Evolutionary conservation across 2,888 invertebrate genomes (phyloP), one percentile per base, ranked within the genome.

Genomic region (Campoplex capitator): DNA sequence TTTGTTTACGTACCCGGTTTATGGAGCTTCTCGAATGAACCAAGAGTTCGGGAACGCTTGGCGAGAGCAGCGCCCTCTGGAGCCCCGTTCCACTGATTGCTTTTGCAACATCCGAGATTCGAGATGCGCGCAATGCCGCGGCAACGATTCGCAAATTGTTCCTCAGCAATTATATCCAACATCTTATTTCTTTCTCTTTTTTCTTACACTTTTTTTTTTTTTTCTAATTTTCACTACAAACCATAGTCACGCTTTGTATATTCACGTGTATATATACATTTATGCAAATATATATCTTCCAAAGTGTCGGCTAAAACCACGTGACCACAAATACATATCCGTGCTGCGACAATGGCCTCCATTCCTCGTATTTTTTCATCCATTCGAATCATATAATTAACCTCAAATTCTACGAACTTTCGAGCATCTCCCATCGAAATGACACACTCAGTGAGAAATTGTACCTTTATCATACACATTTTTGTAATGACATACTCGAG

Each of bases 41-140:
- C 38, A 42, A 48, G 65, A 70, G 35, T 28, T 65, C 48, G 51
- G 51, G 51, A 68, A 67, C 62, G 79, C 75, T 45, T 48, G n/a
- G 56, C 51, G 73, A 54, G 28, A 48, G 76, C 35, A 28, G 45
- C 56, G 54, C 74, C 54, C 78, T 73, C 74, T 58, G 38, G 38
- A 35, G 82, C 38, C 56, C 42, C 71, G 80, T 85, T 83, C 56
- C 83, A 83, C 83, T 88, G 88, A 89, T 89, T 89, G 88, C 87
- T 81, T 88, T 87, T 89, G 88, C 89, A 87, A 88, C 89, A 87
- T 88, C 86, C 81, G 70, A 87, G 87, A 78, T 82, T 75, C 75
- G 70, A 87, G 87, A 82, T 82, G 78, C 75, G 70, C 74, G 68
- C 48, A 70, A 84, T 70, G 74, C 74, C 83, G 67, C 78, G 83